A percentile compares a stretch with the other conserved stretches of the same genome.
These are phyloP conservation scores for Uloborus diversus DNA, from an alignment of 1,140 invertebrate genomes.

Conservation along the genomic window DNA sequence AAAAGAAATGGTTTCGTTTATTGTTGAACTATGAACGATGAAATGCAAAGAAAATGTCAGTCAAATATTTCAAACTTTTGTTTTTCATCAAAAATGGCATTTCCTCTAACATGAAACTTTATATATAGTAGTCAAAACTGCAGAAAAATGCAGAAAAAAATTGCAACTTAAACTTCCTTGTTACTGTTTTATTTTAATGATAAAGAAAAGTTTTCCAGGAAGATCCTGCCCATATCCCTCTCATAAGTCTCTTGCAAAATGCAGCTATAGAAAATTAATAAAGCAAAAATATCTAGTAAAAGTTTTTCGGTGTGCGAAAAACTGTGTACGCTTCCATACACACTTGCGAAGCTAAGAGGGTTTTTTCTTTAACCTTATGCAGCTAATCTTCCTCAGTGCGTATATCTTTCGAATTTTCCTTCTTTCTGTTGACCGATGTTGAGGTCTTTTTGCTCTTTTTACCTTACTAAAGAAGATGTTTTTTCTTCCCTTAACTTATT, in stretches of 20 bases:
- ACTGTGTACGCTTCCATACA: slow-evolving; percentile 29
- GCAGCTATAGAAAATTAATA: slow-evolving; percentile 47
- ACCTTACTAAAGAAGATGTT: slow-evolving; percentile 32
- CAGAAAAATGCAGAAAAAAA: too few species aligned
- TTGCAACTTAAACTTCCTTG: too few species aligned
- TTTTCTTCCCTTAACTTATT: slow-evolving; percentile 46
- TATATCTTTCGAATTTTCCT: slow-evolving; percentile 35
- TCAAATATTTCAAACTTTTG: too few species aligned
- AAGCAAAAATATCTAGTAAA: slow-evolving; percentile 37
- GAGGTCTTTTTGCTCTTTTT: slow-evolving; percentile 45
- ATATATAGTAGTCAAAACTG: too few species aligned
- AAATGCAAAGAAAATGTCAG: too few species aligned
- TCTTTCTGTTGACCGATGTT: slow-evolving; percentile 43
- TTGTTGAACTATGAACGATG: too few species aligned
- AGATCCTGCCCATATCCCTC: background rate
- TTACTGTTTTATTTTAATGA: too few species aligned
- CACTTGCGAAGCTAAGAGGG: slow-evolving; percentile 3
- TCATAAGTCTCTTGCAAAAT: background rate
- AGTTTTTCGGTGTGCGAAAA: slow-evolving; percentile 29
- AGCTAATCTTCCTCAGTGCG: slow-evolving; percentile 46
- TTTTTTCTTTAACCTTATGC: slow-evolving; percentile 24
- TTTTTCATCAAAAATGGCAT: too few species aligned
- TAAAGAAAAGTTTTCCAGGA: background rate
- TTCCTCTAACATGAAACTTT: too few species aligned
- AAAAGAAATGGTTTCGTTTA: too few species aligned